Base-by-base conservation (phyloP, 2,888 invertebrate genomes). In the Rotaria socialis region DNA sequence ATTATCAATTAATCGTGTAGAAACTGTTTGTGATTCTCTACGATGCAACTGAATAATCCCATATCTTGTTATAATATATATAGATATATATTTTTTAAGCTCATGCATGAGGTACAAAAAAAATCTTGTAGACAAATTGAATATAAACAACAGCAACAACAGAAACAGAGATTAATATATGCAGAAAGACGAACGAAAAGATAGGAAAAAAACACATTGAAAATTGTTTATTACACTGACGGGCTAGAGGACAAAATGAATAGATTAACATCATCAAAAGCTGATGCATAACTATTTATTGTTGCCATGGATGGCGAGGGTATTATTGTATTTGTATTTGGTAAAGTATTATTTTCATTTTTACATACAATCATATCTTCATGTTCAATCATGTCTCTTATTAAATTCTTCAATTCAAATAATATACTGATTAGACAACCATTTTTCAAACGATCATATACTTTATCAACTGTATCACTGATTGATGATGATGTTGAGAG, bases 351-450 rank as follows among this genome's bases (percentile, higher is more conserved):
- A 27, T 67, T 67, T 7, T 67, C 67, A 67, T 27, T 35, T 67
- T 60, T 60, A 27, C 14, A 60, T 60, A 27, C 60, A 60, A 60
- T 60, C 60, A 60, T 27, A 60, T 60, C 75, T 43, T 75, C 75
- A 43, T 43, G 41, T 75, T 75, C 75, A 75, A 75, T 47, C 43
- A 75, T 75, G 47, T 75, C 75, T 75, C 47, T 75, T 11, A 75
- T 75, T 75, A 75, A 75, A 47, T 75, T 75, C 47, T 75, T 75
- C 24, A 75, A 75, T 75, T 75, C 75, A n/a, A 43, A 75, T 24
- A 75, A 75, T 24, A 75, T 47, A 24, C 75, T 47, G 6, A 75
- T 75, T 10, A 75, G 43, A 75, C 75, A 75, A 43, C 75, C 75
- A 75, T 75, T 75, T 75, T 75, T 43, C 14, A 75, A n/a, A 24